These are phyloP conservation scores for Diadumene lineata DNA, from an alignment of 92 coral and sea anemone species.

Conservation along the genomic window DNA sequence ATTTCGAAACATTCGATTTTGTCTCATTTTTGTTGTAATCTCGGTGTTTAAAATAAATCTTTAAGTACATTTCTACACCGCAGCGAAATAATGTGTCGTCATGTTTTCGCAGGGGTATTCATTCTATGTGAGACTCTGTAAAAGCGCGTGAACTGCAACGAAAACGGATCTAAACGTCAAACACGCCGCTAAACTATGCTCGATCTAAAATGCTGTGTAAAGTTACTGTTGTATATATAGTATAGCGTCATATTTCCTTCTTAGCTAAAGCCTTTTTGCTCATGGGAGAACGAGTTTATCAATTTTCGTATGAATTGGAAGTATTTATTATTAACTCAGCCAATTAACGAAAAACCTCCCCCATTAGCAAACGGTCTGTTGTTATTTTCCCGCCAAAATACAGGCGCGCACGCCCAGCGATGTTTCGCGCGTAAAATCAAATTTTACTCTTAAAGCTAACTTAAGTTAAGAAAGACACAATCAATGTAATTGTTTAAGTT, in stretches of 20 bases:
- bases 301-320: not conserved
- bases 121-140: too few relatives aligned
- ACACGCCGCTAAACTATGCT: too few relatives aligned
- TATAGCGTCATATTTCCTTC: not conserved
- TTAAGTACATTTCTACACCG: too few relatives aligned
- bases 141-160: too few relatives aligned
- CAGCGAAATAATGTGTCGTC: too few relatives aligned
- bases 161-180: too few relatives aligned
- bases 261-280: not conserved
- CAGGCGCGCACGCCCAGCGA: not conserved
- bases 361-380: not conserved
- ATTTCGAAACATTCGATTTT: too few relatives aligned
- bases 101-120: too few relatives aligned
- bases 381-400: constrained; percentile 9
- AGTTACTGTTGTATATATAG: not conserved
- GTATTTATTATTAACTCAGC: not conserved
- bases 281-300: not conserved
- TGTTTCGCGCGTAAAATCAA: not conserved
- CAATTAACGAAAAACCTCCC: not conserved
- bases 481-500: constrained; percentile 3
- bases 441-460: not conserved
- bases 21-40: too few relatives aligned
- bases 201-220: not conserved
- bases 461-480: not conserved
- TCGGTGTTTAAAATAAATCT: too few relatives aligned